Evolutionary conservation across 1,140 invertebrate species (phyloP).

Genomic region (Nomia melanderi): DNA sequence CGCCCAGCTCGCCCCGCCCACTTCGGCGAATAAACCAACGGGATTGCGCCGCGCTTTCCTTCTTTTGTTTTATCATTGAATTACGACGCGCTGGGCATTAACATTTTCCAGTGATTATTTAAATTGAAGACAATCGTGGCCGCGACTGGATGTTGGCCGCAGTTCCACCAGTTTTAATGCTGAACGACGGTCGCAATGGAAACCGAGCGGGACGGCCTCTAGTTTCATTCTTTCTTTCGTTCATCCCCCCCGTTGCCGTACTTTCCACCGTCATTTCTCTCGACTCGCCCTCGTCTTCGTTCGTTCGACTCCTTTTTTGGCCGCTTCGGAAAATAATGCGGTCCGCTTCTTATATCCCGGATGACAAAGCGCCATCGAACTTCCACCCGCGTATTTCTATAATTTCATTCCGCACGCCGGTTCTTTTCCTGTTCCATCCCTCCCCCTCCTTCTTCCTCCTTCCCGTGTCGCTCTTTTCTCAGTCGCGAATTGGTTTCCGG

Average conservation of each 20-base stretch:
- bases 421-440: not conserved
- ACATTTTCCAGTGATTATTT: constrained; percentile 77
- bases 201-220: not conserved
- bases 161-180: constrained; percentile 50
- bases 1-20: not conserved
- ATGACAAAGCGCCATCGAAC: constrained; percentile 54
- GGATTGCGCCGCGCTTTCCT: constrained; percentile 24
- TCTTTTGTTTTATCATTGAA: constrained; percentile 74
- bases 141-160: constrained; percentile 50
- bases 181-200: constrained; percentile 41
- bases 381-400: constrained; percentile 53
- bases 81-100: constrained; percentile 68
- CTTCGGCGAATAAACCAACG: constrained; percentile 30
- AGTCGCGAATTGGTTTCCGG: not conserved
- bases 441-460: too few species aligned
- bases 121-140: constrained; percentile 74
- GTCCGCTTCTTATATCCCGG: constrained; percentile 21
- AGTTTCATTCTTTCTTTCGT: not conserved
- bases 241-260: not conserved
- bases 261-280: not conserved
- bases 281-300: not conserved
- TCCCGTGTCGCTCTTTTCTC: too few species aligned
- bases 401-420: constrained; percentile 30
- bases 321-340: constrained; percentile 58
- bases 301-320: constrained; percentile 41